A percentile compares a stretch with the other conserved stretches of the same genome.
Evolutionary conservation across 2,888 invertebrate species (phyloP).

Genomic region (Phlogophora meticulosa): DNA sequence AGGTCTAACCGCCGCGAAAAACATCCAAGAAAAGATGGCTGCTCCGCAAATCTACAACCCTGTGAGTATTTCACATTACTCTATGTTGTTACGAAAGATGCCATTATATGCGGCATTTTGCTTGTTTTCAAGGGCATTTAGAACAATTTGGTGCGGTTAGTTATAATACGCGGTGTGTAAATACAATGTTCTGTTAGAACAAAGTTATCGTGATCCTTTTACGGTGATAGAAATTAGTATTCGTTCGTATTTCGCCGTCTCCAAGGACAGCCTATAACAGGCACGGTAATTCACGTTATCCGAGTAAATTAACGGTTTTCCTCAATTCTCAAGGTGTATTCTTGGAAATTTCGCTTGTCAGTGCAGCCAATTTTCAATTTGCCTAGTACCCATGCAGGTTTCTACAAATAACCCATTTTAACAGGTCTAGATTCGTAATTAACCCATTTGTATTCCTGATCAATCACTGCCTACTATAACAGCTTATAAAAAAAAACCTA

Average conservation of each 20-base stretch:
- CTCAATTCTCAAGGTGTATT: slow-evolving; percentile 19
- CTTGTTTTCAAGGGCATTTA: slow-evolving; percentile 80
- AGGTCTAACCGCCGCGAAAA: slow-evolving; percentile 44
- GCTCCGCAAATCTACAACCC: slow-evolving; percentile 84
- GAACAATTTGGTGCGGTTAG: slow-evolving; percentile 71
- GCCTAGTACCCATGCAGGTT: neutral
- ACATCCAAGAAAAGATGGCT: slow-evolving; percentile 75
- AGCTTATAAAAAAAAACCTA: neutral
- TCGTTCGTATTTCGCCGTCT: slow-evolving; percentile 24
- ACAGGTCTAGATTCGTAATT: neutral
- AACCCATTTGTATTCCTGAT: slow-evolving; percentile 23
- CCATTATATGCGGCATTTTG: slow-evolving; percentile 53
- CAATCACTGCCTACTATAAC: neutral
- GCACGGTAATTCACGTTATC: slow-evolving; percentile 23
- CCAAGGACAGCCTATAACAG: slow-evolving; percentile 61
- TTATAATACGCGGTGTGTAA: slow-evolving; percentile 71
- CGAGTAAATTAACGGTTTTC: slow-evolving; percentile 39
- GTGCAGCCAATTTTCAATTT: neutral
- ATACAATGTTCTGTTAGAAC: slow-evolving; percentile 65
- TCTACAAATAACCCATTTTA: neutral
- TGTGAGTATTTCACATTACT: slow-evolving; percentile 73
- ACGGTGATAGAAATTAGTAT: slow-evolving; percentile 43
- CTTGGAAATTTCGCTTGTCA: neutral
- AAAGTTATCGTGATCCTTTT: slow-evolving; percentile 58
- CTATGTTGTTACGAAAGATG: slow-evolving; percentile 49